Base-by-base conservation (phyloP, 2,797 vertebrate genomes). In the Gallirallus australis region DNA sequence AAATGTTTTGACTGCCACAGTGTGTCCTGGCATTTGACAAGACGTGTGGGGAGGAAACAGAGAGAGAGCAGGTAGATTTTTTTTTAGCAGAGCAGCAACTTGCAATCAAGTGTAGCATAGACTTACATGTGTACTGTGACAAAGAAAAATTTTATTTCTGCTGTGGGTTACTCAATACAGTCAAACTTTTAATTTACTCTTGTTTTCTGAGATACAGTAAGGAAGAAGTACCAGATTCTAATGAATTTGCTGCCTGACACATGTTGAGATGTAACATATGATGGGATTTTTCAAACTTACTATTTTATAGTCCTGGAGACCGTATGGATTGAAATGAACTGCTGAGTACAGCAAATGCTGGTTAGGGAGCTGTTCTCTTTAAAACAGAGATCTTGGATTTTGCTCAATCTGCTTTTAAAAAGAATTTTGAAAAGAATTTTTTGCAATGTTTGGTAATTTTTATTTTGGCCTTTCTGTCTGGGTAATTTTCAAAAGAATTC, bases 331-430 rank as follows among this genome's bases (percentile, higher is more conserved):
- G 40, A 85, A 86, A 84, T 2, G 2, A 95, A 92, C 42, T 90
- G 82, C 93, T 95, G 93, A 96, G 68, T 75, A 59, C 53, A 93
- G 80, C 56, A 93, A 94, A 90, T 70, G 27, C 30, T 85, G 52
- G 45, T 80, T 47, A 89, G 42, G 83, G 53, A 82, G 27, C 17
- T 61, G 33, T 25, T 85, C 47, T 47, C 9, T 90, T 88, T 86
- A 65, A 94, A 95, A 89, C 53, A 68, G 40, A 70, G 8, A 14
- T 82, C 17, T 82, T 59, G 39, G 64, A 85, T 93, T 94, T 91
- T 86, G 75, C 64, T 68, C 45, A 64, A 64, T 68, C 20, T 93
- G 48, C 42, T 95, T 93, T 88, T 84, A 45, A 48, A 33, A 72
- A 50, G 14, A 65, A 78, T 45, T 83, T 48, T 57, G 12, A 63